These are phyloP conservation scores for Agraylea sexmaculata DNA, from an alignment of 1,140 invertebrate genomes.

Conservation along the genomic window DNA sequence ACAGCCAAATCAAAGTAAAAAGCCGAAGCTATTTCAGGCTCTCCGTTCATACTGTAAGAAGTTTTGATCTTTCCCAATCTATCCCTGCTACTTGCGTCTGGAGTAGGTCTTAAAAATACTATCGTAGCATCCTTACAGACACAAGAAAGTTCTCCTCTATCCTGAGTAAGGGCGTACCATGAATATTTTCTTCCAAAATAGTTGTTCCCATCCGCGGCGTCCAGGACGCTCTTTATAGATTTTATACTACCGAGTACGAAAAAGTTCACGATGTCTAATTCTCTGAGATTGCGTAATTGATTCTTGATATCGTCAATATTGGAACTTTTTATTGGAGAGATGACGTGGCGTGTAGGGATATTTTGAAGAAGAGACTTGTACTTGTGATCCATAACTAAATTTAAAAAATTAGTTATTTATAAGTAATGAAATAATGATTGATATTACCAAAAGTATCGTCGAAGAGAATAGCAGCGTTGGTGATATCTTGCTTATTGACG, in stretches of 20 bases:
- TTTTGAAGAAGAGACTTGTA: conserved; percentile 81
- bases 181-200: conserved; percentile 40
- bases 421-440: neutral
- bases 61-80: conserved; percentile 52
- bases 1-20: conserved; percentile 79
- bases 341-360: conserved; percentile 75
- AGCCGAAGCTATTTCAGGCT: conserved; percentile 59
- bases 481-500: conserved; percentile 69
- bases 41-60: conserved; percentile 53
- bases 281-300: conserved; percentile 58
- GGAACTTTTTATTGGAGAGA: conserved; percentile 47
- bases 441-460: conserved; percentile 67
- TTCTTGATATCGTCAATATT: conserved; percentile 40
- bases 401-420: conserved; percentile 3
- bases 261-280: conserved; percentile 79
- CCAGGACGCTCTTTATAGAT: conserved; percentile 58
- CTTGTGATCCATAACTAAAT: conserved; percentile 78
- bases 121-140: conserved; percentile 57
- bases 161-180: conserved; percentile 49
- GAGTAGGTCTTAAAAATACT: conserved; percentile 52
- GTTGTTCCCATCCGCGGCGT: conserved; percentile 39
- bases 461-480: conserved; percentile 82
- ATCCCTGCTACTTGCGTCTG: conserved; percentile 46
- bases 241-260: conserved; percentile 63
- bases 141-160: conserved; percentile 54